Evolutionary conservation across 1,140 invertebrate genomes (phyloP).

Genomic region (Zaprionus taronus): DNA sequence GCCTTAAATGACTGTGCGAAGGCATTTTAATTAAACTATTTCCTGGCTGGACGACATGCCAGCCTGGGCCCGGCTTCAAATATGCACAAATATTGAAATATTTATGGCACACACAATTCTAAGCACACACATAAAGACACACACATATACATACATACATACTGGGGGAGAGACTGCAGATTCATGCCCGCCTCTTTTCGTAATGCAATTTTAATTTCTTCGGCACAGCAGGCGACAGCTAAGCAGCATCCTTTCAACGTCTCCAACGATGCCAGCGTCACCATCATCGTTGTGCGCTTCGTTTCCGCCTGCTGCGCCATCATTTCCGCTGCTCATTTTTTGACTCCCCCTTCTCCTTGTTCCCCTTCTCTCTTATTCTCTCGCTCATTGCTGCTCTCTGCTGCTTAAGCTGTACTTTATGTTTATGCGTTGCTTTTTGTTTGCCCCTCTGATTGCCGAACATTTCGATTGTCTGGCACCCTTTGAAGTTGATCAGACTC

Average conservation of each 20-base stretch:
- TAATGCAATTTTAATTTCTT: slow-evolving; percentile 83
- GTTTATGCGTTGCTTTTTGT: slow-evolving; percentile 57
- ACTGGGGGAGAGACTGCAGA: slow-evolving; percentile 24
- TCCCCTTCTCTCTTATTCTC: slow-evolving; percentile 15
- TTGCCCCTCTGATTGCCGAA: slow-evolving; percentile 71
- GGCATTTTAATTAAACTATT: slow-evolving; percentile 82
- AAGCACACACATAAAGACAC: slow-evolving; percentile 34
- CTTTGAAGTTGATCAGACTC: slow-evolving; percentile 33
- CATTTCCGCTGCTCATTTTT: slow-evolving; percentile 80
- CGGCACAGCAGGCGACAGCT: slow-evolving; percentile 66
- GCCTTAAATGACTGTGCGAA: slow-evolving; percentile 77
- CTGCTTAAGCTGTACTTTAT: slow-evolving; percentile 60
- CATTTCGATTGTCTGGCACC: slow-evolving; percentile 62
- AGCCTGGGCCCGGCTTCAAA: slow-evolving; percentile 50
- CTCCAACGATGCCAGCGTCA: slow-evolving; percentile 23
- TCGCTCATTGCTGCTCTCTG: slow-evolving; percentile 15
- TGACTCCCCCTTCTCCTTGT: neutral
- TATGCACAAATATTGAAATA: slow-evolving; percentile 81
- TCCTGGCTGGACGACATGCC: slow-evolving; percentile 58
- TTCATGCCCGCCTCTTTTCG: slow-evolving; percentile 48
- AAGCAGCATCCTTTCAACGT: slow-evolving; percentile 47
- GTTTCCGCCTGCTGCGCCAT: slow-evolving; percentile 73
- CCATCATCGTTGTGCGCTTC: slow-evolving; percentile 55
- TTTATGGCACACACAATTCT: slow-evolving; percentile 63
- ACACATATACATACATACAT: too few species aligned